A percentile compares a stretch with the other conserved stretches of the same genome.
Evolutionary conservation across 2,797 vertebrate genomes (phyloP).

Genomic region (Sebastiscus albofasciatus): DNA sequence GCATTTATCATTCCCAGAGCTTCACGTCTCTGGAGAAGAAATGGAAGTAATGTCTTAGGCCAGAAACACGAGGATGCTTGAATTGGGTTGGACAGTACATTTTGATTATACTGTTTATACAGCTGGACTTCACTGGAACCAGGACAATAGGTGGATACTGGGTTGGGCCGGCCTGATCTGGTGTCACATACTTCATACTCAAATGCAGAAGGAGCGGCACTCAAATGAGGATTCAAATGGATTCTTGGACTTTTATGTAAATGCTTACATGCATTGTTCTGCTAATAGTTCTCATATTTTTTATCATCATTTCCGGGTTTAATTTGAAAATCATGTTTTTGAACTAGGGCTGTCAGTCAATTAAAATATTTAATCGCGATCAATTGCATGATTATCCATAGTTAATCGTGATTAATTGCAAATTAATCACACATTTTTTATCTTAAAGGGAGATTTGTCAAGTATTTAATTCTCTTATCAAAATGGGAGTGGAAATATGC

Average conservation of each 20-base stretch:
- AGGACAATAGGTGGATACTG: conserved; percentile 32
- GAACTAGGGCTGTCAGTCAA: fast-evolving
- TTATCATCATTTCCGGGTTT: neutral
- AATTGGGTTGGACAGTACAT: conserved; percentile 30
- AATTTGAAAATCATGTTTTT: neutral
- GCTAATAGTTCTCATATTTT: neutral
- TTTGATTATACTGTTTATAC: conserved; percentile 46
- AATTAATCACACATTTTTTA: too few relatives aligned
- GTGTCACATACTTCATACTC: conserved; percentile 13
- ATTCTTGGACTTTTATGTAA: neutral
- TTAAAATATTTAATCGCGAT: too few relatives aligned
- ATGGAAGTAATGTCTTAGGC: neutral
- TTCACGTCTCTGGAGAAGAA: conserved; percentile 13
- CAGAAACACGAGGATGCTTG: conserved; percentile 25
- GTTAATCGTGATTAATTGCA: too few relatives aligned
- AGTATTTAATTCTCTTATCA: neutral
- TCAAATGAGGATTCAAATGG: neutral
- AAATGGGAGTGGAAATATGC: neutral
- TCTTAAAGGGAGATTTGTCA: neutral
- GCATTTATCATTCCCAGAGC: conserved; percentile 25
- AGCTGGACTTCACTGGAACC: conserved; percentile 44
- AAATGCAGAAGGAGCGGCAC: neutral
- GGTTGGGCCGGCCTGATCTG: conserved; percentile 30
- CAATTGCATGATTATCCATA: fast-evolving
- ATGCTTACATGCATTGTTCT: neutral